Evolutionary conservation across 2,113 vertebrate genomes (phyloP), one percentile per base, ranked within the genome.

Genomic region (Ammodytes marinus): DNA sequence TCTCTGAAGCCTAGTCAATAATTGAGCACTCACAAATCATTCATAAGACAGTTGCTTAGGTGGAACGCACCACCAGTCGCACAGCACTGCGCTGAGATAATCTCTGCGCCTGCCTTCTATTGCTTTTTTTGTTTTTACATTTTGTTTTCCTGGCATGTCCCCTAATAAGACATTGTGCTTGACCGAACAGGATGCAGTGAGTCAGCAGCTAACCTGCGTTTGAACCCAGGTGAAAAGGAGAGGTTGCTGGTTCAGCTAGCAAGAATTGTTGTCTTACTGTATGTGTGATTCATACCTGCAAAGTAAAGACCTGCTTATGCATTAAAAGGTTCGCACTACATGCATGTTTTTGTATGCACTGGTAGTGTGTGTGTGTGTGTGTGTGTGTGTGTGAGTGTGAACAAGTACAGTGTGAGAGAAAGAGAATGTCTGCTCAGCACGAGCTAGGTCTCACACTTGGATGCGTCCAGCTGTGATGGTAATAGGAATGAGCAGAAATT

Each of bases 401-500:
- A 40, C 0, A 53, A 58, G 74, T 82, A 53, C 63, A 84, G 70
- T 57, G 8, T 55, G 59, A 64, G 63, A 64, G 42, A 9, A 78
- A 74, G 12, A 69, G 86, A 35, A 66, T 68, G 84, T 81, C 64
- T 70, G 77, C 53, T 42, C 76, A 0, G 68, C 14, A 0, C 4
- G 86, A 84, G 77, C 53, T 64, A 27, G 79, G 85, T 52, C 78
- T 88, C 86, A 17, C 80, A 2, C 82, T 86, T 8, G 81, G 45
- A 59, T 88, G 89, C 10, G 14, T 87, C 83, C 64, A 37, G 82
- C 88, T 81, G 92, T 96, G 96, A 97, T 0, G 54, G 80, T 97
- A 95, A 98, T 96, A 5, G 50, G 91, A 93, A 83, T 0, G 40
- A 95, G 91, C 96, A 97, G 95, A 92, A 95, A 94, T 97, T 95